A percentile compares a stretch with the other conserved stretches of the same genome.
Evolutionary conservation across 2,113 vertebrate genomes (phyloP).

Genomic region (Cephalopholis sonnerati): DNA sequence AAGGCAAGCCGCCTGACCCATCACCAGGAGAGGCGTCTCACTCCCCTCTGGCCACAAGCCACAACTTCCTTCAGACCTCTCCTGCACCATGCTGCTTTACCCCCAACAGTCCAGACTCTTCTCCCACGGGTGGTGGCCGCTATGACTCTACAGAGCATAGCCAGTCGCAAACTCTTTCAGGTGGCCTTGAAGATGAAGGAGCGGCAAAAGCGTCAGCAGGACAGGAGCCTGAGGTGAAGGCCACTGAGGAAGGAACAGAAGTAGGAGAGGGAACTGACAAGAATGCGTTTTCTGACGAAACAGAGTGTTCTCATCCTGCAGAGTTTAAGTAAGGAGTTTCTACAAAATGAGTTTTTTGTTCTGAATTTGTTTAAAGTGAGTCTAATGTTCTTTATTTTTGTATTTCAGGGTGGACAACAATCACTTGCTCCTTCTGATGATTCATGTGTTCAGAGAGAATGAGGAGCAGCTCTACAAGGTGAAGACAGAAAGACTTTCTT

Average conservation of each 20-base stretch:
- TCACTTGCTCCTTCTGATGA: slow-evolving; percentile 97
- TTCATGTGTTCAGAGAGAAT: slow-evolving; percentile 97
- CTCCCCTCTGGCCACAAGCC: slow-evolving; percentile 66
- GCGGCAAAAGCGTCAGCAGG: slow-evolving; percentile 72
- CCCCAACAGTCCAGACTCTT: slow-evolving; percentile 91
- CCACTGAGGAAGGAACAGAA: neutral
- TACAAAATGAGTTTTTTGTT: neutral
- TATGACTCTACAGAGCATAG: slow-evolving; percentile 95
- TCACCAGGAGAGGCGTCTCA: slow-evolving; percentile 65
- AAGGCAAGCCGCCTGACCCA: slow-evolving; percentile 88
- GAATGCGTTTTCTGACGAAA: slow-evolving; percentile 64
- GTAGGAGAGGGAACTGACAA: slow-evolving; percentile 32
- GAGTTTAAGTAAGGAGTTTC: slow-evolving; percentile 92
- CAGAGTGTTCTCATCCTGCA: slow-evolving; percentile 88
- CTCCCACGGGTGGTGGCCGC: slow-evolving; percentile 92
- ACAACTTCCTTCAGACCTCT: slow-evolving; percentile 78
- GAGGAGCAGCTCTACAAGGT: slow-evolving; percentile 98
- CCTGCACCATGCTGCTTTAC: slow-evolving; percentile 93
- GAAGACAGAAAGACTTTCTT: neutral
- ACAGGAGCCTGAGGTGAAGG: slow-evolving; percentile 67
- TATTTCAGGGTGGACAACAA: slow-evolving; percentile 96
- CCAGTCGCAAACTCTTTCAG: slow-evolving; percentile 91
- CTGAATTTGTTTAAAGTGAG: neutral
- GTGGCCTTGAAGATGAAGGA: slow-evolving; percentile 89
- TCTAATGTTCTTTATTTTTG: slow-evolving; percentile 44